phyloP scores from a whole-genome alignment of 2,113 vertebrate species.

The rat (Rattus norvegicus) region DNA sequence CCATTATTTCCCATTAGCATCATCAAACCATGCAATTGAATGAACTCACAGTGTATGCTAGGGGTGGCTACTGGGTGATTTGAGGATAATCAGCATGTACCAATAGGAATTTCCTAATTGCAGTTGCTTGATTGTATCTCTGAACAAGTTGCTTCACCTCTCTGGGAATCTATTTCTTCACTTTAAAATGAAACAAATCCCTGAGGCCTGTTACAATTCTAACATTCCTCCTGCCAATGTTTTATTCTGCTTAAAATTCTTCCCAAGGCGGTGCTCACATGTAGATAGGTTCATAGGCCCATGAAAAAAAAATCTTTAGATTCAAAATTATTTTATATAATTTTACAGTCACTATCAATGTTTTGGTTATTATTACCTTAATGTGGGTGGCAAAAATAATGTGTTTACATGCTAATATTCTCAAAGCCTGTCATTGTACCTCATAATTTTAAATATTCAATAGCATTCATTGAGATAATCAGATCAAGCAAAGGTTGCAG shows the following conservation, averaged over 20 bases:
- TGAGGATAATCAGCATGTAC: background rate
- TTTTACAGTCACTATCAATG: background rate
- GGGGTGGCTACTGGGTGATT: background rate
- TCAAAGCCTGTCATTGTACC: background rate
- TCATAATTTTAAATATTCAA: constrained; percentile 2
- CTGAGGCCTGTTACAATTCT: background rate
- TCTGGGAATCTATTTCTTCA: background rate
- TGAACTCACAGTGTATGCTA: background rate
- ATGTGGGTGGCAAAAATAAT: background rate
- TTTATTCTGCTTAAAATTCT: constrained; percentile 50
- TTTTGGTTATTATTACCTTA: background rate
- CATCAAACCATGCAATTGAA: background rate
- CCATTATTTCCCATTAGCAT: background rate
- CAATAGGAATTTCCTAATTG: constrained; percentile 11
- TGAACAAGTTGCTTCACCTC: background rate
- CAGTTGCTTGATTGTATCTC: constrained; percentile 8
- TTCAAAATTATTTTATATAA: background rate
- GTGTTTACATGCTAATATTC: background rate
- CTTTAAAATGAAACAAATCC: background rate
- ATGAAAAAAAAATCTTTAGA: constrained; percentile 38
- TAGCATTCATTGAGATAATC: background rate
- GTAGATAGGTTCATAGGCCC: background rate
- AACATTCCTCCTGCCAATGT: background rate
- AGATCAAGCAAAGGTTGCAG: background rate
- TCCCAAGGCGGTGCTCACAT: background rate